Conservation (phyloP, 2,113 vertebrate genomes). For the Cheirogaleus medius region DNA sequence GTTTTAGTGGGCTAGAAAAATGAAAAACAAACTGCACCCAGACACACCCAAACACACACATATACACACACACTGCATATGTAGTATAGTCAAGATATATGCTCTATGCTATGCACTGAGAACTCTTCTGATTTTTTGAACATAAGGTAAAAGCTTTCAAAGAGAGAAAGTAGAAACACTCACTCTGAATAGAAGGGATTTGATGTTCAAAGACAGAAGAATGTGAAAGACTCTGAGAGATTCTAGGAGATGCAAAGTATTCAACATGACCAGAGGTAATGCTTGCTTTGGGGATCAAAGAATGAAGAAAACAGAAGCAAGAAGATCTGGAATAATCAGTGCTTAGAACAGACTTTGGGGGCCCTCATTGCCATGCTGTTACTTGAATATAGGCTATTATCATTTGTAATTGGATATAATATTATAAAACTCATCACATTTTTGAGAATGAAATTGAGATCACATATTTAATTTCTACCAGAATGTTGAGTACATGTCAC, state of each 20-base stretch:
- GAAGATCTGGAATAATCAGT: neutral
- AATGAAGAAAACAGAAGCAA: neutral
- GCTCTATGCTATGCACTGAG: neutral
- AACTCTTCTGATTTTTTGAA: neutral
- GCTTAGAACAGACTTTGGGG: neutral
- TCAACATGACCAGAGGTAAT: neutral
- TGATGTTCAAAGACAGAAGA: neutral
- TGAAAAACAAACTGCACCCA: neutral
- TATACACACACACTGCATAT: neutral
- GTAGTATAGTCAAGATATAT: neutral
- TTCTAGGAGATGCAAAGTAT: neutral
- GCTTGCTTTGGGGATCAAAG: neutral
- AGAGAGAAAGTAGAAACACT: neutral
- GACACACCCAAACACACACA: neutral
- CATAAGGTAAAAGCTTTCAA: neutral
- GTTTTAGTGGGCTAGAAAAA: neutral
- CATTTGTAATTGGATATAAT: neutral
- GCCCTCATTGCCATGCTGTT: accelerated
- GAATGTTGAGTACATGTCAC: neutral
- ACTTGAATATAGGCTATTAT: neutral
- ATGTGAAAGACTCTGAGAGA: neutral
- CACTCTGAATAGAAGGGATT: neutral
- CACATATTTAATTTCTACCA: neutral
- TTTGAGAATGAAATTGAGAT: neutral
- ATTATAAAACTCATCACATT: neutral